These are phyloP conservation scores for Columbina picui DNA, from an alignment of 2,113 vertebrate genomes.

Conservation along the genomic window DNA sequence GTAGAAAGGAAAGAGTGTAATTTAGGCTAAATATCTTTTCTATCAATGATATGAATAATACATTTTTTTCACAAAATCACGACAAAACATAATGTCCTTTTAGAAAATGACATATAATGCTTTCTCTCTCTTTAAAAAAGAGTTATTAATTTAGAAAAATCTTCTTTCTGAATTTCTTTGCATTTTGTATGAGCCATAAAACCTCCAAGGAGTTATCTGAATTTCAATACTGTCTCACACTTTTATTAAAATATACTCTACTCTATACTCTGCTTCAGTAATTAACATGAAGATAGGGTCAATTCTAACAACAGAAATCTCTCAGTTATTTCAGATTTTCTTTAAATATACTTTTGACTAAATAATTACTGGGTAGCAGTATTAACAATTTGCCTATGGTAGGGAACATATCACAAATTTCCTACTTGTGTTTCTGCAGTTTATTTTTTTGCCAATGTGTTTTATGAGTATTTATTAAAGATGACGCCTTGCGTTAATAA, in stretches of 20 bases:
- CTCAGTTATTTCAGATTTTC: constrained; percentile 28
- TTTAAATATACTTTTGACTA: constrained; percentile 53
- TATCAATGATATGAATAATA: constrained; percentile 13
- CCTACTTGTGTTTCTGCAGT: neutral
- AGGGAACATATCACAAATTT: constrained; percentile 32
- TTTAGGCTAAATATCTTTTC: constrained; percentile 16
- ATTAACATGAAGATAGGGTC: constrained; percentile 58
- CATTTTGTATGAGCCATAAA: constrained; percentile 57
- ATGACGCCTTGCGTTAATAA: constrained; percentile 70
- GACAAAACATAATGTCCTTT: neutral
- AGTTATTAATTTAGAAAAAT: constrained; percentile 45
- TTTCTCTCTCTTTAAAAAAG: constrained; percentile 26
- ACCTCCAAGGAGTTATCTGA: constrained; percentile 60
- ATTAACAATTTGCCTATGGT: constrained; percentile 22
- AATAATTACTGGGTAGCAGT: constrained; percentile 41
- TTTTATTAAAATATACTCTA: constrained; percentile 73
- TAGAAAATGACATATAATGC: neutral
- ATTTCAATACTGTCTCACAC: constrained; percentile 41
- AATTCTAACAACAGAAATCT: constrained; percentile 32
- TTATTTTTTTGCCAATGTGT: constrained; percentile 43
- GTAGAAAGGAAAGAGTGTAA: neutral
- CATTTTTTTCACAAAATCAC: neutral
- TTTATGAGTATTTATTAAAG: constrained; percentile 64
- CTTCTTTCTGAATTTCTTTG: constrained; percentile 50
- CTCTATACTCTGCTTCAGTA: constrained; percentile 35